Evolutionary conservation across 2,888 invertebrate genomes (phyloP).

Genomic region (Limnephilus marmoratus): DNA sequence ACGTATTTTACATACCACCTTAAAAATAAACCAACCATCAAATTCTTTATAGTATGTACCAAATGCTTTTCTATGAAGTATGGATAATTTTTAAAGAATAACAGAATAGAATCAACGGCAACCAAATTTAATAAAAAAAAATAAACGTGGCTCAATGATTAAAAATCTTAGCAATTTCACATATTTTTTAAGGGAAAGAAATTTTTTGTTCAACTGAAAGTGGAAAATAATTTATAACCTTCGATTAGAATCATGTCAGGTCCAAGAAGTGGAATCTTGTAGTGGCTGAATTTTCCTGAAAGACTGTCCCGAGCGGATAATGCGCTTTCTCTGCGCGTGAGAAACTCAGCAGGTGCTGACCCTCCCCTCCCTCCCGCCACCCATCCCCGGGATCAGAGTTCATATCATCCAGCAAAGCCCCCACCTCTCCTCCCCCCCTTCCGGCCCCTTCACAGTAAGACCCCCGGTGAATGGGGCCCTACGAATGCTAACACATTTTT

Average conservation of each 20-base stretch:
- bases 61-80: too few species aligned
- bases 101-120: too few species aligned
- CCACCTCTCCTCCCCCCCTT: background rate
- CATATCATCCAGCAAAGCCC: conserved; percentile 17
- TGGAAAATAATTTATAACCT: conserved; percentile 6
- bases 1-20: too few species aligned
- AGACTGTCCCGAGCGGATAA: conserved; percentile 60
- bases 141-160: background rate
- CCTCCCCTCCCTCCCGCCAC: background rate
- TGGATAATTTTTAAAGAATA: too few species aligned
- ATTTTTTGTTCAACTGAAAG: background rate
- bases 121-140: too few species aligned
- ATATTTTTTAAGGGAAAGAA: background rate
- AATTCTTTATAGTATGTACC: too few species aligned
- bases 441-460: background rate
- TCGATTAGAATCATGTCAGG: conserved; percentile 13
- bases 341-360: conserved; percentile 59
- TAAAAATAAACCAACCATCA: too few species aligned
- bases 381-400: conserved; percentile 43
- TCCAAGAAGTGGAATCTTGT: background rate
- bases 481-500: conserved; percentile 57
- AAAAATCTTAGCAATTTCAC: background rate
- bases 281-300: conserved; percentile 37
- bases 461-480: conserved; percentile 6
- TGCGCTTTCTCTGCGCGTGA: conserved; percentile 65